Evolutionary conservation across 2,797 vertebrate species (phyloP).

Genomic region (Tenualosa ilisha): DNA sequence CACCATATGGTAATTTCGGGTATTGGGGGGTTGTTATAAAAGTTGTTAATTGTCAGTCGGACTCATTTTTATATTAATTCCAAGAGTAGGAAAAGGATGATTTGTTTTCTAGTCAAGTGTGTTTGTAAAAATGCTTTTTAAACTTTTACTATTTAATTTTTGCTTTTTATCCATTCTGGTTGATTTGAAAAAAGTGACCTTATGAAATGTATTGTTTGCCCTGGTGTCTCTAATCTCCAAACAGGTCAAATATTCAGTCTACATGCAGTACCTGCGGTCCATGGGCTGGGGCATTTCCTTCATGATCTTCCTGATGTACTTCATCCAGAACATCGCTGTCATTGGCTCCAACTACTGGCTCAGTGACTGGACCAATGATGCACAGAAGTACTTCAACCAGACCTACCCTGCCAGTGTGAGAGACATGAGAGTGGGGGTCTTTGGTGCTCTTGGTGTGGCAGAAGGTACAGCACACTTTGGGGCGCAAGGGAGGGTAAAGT

Average conservation of each 20-base stretch:
- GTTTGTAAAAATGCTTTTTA: too few relatives aligned
- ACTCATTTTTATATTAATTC: too few relatives aligned
- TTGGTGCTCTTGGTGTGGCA: slow-evolving; percentile 79
- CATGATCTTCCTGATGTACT: slow-evolving; percentile 63
- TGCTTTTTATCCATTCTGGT: too few relatives aligned
- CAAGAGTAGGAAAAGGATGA: too few relatives aligned
- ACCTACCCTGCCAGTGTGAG: slow-evolving; percentile 78
- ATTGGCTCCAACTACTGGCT: slow-evolving; percentile 93
- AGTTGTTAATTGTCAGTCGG: too few relatives aligned
- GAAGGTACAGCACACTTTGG: slow-evolving; percentile 75
- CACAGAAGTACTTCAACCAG: slow-evolving; percentile 67
- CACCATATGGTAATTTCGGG: too few relatives aligned
- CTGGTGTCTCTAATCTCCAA: neutral
- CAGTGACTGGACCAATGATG: slow-evolving; percentile 90
- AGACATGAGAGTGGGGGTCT: slow-evolving; percentile 85
- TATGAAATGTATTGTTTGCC: too few relatives aligned
- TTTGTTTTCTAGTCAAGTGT: too few relatives aligned
- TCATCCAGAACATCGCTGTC: slow-evolving; percentile 70
- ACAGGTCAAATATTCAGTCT: slow-evolving; percentile 90
- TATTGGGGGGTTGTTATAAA: too few relatives aligned
- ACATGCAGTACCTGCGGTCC: slow-evolving; percentile 81
- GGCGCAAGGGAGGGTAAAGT: too few relatives aligned
- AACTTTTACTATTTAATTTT: too few relatives aligned
- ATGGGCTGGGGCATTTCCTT: slow-evolving; percentile 76
- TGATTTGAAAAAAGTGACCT: too few relatives aligned